These are phyloP conservation scores for Cassiopea xamachana DNA, from an alignment of 30 jellyfish, hydroid and myxozoan genomes.

Conservation along the genomic window DNA sequence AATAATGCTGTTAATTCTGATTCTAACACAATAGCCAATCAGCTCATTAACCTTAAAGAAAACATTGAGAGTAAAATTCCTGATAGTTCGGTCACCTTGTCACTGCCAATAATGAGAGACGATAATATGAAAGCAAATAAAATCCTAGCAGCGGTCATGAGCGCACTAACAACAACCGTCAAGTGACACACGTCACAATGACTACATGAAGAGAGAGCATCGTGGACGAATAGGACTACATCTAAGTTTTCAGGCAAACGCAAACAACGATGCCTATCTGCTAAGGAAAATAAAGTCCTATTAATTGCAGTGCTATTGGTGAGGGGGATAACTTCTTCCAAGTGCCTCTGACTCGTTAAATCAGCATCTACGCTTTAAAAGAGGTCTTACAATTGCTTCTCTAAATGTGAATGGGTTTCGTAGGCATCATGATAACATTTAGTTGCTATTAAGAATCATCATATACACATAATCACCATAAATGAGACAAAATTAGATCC, in stretches of 20 bases:
- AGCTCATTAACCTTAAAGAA: background rate
- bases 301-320: conserved; percentile 16
- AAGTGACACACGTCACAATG: conserved; percentile 26
- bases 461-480: conserved; percentile 7
- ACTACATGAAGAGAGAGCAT: conserved; percentile 26
- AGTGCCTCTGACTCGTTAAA: conserved; percentile 2
- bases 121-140: conserved; percentile 38
- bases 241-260: conserved; percentile 17
- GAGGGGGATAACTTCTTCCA: background rate
- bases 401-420: conserved; percentile 42
- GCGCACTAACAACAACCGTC: background rate
- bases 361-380: conserved; percentile 62
- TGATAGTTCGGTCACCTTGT: conserved; percentile 9
- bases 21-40: conserved; percentile 8
- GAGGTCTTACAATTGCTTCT: conserved; percentile 60
- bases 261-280: background rate
- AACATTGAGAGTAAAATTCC: conserved; percentile 26
- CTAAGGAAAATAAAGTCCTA: conserved; percentile 1
- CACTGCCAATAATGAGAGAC: conserved; percentile 25
- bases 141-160: conserved; percentile 32
- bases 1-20: conserved; percentile 15
- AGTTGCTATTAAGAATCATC: background rate
- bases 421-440: conserved; percentile 35
- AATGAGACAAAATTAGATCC: conserved; percentile 14
- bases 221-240: conserved; percentile 23